phyloP scores from a whole-genome alignment of 23 tunicate species.

The Pegea sp. region DNA sequence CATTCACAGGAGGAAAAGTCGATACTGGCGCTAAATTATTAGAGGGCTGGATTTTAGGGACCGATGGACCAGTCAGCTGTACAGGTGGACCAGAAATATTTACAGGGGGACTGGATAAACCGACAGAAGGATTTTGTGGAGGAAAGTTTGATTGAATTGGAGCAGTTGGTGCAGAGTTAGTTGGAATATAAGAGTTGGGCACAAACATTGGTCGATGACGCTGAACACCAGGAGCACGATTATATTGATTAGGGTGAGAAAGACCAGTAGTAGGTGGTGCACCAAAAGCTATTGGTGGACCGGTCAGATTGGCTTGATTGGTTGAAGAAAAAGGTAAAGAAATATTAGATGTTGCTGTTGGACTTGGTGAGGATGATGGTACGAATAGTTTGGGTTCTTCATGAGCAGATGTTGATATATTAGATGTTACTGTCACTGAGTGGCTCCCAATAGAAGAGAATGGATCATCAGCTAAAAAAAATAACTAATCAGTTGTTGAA shows the following conservation, averaged over 20 bases:
- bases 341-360: conserved; percentile 1
- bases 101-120: conserved; percentile 6
- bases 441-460: conserved; percentile 27
- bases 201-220: conserved; percentile 43
- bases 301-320: conserved; percentile 1
- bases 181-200: conserved; percentile 6
- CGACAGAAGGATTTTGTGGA: background rate
- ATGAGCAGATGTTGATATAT: conserved; percentile 10
- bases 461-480: conserved; percentile 22
- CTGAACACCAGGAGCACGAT: conserved; percentile 8
- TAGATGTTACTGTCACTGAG: background rate
- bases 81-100: background rate
- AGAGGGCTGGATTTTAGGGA: background rate
- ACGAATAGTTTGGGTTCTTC: conserved; percentile 81
- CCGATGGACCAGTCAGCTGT: background rate
- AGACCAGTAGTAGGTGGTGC: conserved; percentile 5
- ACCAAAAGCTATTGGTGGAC: background rate
- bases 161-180: background rate
- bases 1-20: conserved; percentile 12
- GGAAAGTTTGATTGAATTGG: too few species aligned
- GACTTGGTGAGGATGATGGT: conserved; percentile 25
- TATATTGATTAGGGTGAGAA: conserved; percentile 2
- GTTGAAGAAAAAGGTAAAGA: background rate
- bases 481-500: background rate
- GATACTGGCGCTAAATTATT: conserved; percentile 1